Base-by-base conservation (phyloP, 2,797 vertebrate genomes). In the Syngnathus rostellatus region DNA sequence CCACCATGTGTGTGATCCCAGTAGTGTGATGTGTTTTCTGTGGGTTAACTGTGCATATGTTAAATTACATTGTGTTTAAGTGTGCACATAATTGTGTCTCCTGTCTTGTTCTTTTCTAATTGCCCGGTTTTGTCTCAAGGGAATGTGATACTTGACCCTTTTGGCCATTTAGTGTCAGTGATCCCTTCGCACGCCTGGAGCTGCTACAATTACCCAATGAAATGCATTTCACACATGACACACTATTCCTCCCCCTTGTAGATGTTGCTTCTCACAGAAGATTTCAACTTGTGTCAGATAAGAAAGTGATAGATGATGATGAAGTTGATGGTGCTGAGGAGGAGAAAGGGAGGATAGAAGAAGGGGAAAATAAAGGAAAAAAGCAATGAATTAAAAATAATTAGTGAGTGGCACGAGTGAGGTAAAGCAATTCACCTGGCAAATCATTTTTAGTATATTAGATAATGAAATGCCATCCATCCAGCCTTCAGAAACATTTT, bases 131-230 rank as follows among this genome's bases (percentile, higher is more conserved):
- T 78, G 73, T 86, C 76, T 84, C 74, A 8, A 65, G 74, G 78
- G 77, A 81, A 81, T 76, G 69, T 79, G 79, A 86, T 81, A 76
- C 74, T 75, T 80, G 75, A 77, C 75, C 77, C 75, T 74, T 68
- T 70, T 54, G 73, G 77, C 75, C 72, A 65, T 80, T 83, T 78
- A 80, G 76, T 79, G 78, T 78, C 25, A 43, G 68, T 78, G 78
- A 87, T 85, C 81, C 73, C 58, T 85, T 85, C 78, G 81, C 77
- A 86, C 81, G 80, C 75, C 78, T 83, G 78, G 67, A 83, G 68
- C 68, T 72, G 67, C 66, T 53, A 80, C 85, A 83, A 68, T 72
- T 80, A 73, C 65, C 61, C 68, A 71, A 31, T 79, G 71, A 82
- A 81, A 51, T 73, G 58, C 48, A 57, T 74, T 67, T 14, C 55